These are phyloP conservation scores for Chrysogorgia sp. DNA, from an alignment of 92 coral and sea anemone genomes.

Conservation along the genomic window DNA sequence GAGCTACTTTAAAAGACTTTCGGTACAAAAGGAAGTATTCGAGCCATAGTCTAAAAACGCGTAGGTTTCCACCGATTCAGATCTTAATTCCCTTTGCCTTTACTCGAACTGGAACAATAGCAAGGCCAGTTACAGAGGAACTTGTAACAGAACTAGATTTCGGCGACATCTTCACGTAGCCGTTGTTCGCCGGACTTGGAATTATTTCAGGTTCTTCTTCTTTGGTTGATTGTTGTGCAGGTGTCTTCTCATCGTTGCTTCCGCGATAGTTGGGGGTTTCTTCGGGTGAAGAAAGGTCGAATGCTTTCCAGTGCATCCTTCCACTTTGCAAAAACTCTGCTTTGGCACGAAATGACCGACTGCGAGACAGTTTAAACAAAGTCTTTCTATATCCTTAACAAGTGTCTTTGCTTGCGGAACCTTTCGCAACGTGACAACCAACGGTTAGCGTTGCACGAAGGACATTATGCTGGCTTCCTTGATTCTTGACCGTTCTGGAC, in stretches of 20 bases:
- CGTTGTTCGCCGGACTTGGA: constrained; percentile 26
- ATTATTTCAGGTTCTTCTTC: not conserved
- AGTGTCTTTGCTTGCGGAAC: constrained; percentile 24
- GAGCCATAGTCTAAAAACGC: constrained; percentile 37
- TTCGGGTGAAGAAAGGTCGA: constrained; percentile 63
- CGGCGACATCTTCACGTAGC: constrained; percentile 31
- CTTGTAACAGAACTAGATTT: not conserved
- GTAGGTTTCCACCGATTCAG: constrained; percentile 19
- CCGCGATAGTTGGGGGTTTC: not conserved
- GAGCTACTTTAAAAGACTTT: not conserved
- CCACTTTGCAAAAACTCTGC: constrained; percentile 44
- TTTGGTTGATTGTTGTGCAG: not conserved
- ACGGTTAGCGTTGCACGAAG: constrained; percentile 28
- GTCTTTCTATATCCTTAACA: constrained; percentile 25
- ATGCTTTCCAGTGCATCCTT: constrained; percentile 51
- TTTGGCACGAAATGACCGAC: constrained; percentile 42
- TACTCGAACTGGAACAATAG: constrained; percentile 43
- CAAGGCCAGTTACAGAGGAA: not conserved
- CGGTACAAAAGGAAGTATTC: constrained; percentile 29
- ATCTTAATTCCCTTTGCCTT: constrained; percentile 21
- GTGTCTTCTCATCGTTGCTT: not conserved
- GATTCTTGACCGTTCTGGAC: not conserved
- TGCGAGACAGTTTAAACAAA: constrained; percentile 20
- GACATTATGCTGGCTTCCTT: no score
- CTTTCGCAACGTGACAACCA: constrained; percentile 49